Conservation (phyloP, 2,888 invertebrate genomes). For the Palloptera scutellata region DNA sequence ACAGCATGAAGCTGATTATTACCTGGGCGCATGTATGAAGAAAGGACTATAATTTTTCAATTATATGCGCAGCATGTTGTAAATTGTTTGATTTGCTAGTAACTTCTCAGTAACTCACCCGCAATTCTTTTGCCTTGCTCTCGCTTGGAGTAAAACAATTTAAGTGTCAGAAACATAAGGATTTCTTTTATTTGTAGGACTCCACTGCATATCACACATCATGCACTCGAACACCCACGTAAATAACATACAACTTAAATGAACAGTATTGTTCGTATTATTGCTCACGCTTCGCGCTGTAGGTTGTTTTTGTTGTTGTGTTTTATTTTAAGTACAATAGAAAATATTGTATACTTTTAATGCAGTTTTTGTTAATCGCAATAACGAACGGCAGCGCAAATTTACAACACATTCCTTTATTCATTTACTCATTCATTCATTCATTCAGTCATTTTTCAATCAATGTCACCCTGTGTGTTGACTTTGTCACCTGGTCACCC, state of each 20-base stretch:
- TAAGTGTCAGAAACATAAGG: constrained; percentile 27
- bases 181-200: too few relatives aligned
- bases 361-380: not conserved
- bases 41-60: constrained; percentile 23
- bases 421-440: constrained; percentile 5
- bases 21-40: not conserved
- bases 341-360: not conserved
- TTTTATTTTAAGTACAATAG: too few relatives aligned
- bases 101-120: not conserved
- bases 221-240: not conserved
- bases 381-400: too few relatives aligned
- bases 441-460: constrained; percentile 28
- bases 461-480: constrained; percentile 22
- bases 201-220: not conserved
- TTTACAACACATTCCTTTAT: too few relatives aligned
- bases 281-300: not conserved
- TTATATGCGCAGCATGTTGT: constrained; percentile 24
- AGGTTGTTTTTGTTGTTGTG: too few relatives aligned
- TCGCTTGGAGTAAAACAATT: constrained; percentile 25
- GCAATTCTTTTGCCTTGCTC: constrained; percentile 1
- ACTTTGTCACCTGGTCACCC: constrained; percentile 17
- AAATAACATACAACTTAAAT: not conserved
- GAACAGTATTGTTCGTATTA: constrained; percentile 3
- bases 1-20: not conserved
- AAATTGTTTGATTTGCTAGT: constrained; percentile 18